Base-by-base conservation (phyloP, 1,140 invertebrate genomes). In the Sesamia nonagrioides region DNA sequence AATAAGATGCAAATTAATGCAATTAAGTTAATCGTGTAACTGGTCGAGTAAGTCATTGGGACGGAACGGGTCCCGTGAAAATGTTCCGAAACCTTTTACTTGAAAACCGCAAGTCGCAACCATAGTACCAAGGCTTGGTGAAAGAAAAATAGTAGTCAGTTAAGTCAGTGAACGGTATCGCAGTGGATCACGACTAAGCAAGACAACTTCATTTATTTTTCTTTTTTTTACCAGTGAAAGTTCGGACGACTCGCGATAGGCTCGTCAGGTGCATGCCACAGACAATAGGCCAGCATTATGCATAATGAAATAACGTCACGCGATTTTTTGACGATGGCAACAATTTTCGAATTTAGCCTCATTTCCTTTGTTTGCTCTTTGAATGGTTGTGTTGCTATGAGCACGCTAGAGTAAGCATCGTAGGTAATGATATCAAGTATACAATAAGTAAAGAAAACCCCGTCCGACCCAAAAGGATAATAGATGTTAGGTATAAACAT, bases 201-300 rank as follows among this genome's bases (percentile, higher is more conserved):
- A 13, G 79, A 84, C 54, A 78, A 82, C 56, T 79, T 42, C 50
- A 33, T 77, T 80, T 61, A 61, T 82, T 56, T 80, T 84, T 85
- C 84, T 87, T 80, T 50, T 35, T 42, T 61, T 77, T 77, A n/a
- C 27, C 76, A 89, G 89, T 89, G 89, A 90, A 90, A 90, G 88
- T 88, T 85, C 79, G 80, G 77, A 82, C 79, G 60, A 54, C 82
- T 77, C 77, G 80, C 82, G 77, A 61, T 74, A 81, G 71, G 54
- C 66, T 68, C 77, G 54, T 56, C 76, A 71, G 71, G 60, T 80
- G 78, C 79, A 79, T 82, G 78, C 60, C 54, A 79, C 33, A 73
- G 61, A 82, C 79, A 85, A 89, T 84, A 68, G 75, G 48, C 35
- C 52, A 13, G 37, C 60, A 74, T 68, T 71, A 58, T 48, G 50